phyloP scores from a whole-genome alignment of 2,113 vertebrate genomes.

The Cygnus atratus region DNA sequence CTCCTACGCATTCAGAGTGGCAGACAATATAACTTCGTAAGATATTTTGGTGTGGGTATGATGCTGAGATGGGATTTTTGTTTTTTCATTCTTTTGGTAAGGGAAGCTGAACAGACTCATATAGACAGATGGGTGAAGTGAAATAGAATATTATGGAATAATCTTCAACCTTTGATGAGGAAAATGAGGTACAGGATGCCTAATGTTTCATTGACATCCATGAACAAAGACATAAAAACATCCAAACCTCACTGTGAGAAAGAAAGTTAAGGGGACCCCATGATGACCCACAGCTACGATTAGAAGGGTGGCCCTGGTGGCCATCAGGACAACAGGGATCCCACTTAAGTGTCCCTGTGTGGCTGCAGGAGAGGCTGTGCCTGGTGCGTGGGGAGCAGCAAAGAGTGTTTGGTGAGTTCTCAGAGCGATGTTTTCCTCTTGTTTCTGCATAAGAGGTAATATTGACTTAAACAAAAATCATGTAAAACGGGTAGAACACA shows the following conservation, averaged over 20 bases:
- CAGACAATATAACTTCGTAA: background rate
- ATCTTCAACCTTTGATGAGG: slow-evolving; percentile 41
- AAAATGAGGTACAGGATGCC: slow-evolving; percentile 25
- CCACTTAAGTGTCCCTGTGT: background rate
- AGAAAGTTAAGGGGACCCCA: background rate
- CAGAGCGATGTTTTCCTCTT: background rate
- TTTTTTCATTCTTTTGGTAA: slow-evolving; percentile 24
- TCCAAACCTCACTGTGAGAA: background rate
- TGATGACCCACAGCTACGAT: background rate
- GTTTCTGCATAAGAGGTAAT: background rate
- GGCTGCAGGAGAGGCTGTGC: background rate
- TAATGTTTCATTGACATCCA: slow-evolving; percentile 12
- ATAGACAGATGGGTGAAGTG: slow-evolving; percentile 41
- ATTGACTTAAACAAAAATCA: background rate
- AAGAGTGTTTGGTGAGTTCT: background rate
- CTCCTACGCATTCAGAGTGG: background rate
- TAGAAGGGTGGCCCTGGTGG: background rate
- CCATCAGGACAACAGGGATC: background rate
- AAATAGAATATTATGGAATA: slow-evolving; percentile 61
- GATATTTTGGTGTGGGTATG: background rate
- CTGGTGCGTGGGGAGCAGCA: background rate
- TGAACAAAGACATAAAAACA: background rate
- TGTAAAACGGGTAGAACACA: background rate
- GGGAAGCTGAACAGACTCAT: background rate
- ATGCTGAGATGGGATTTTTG: slow-evolving; percentile 28